Evolutionary conservation across 2,113 vertebrate genomes (phyloP), one percentile per base, ranked within the genome.

Genomic region (Speoplatyrhinus poulsoni): DNA sequence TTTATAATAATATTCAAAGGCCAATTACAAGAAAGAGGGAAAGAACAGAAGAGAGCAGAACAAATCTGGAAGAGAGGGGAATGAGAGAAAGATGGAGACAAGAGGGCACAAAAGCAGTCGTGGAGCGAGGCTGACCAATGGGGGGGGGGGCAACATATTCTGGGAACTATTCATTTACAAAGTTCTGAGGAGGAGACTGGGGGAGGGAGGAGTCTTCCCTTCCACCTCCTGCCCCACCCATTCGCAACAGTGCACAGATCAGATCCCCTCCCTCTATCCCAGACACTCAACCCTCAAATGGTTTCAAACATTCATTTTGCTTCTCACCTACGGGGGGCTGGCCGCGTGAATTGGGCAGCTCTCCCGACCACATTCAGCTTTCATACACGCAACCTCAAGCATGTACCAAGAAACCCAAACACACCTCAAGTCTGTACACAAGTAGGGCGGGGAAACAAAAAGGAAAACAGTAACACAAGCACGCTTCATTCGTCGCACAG

Each of bases 301-400:
- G 50, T 76, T 75, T 84, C 83, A 73, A 89, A 97, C 95, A 96
- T 95, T 95, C 95, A 96, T 94, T 93, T 94, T 96, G 93, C 95
- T 10, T 93, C 93, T 95, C 92, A 91, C 93, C 93, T 88, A 92
- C 66, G 91, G 91, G 90, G 85, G 87, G 90, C 33, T 75, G 87
- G 90, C 33, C 75, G 54, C 82, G 87, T 85, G 52, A 88, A 92
- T 78, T 71, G 75, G 77, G 80, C 10, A 11, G 73, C 52, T 70
- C 73, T 81, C 65, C 46, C 70, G 65, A 59, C 36, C 5, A 63
- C 62, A 59, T 80, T 84, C 83, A 73, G 71, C 70, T 82, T 69
- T 85, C 80, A 83, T 69, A 81, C 84, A 83, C 81, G 81, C 90
- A 93, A 90, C 86, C 89, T 91, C 94, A 95, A 94, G 88, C 93